These are phyloP conservation scores for Platyscapa corneri DNA, from an alignment of 1,140 invertebrate genomes.

Conservation along the genomic window DNA sequence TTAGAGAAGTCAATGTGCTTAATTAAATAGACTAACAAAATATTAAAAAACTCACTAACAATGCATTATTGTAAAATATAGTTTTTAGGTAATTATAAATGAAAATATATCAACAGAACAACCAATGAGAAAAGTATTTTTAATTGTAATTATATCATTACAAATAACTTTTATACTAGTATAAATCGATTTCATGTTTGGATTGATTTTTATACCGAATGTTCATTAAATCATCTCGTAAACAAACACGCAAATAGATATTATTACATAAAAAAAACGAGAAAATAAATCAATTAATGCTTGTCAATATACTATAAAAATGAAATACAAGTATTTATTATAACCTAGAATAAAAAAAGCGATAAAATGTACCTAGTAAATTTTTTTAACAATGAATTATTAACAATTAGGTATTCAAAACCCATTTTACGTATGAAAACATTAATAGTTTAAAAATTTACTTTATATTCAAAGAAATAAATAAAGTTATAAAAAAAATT, in stretches of 20 bases:
- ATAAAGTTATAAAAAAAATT: not conserved
- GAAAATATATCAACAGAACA: not conserved
- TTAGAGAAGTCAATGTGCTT: not conserved
- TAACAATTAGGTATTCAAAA: not conserved
- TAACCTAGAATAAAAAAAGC: not conserved
- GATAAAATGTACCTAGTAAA: not conserved
- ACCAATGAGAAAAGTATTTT: not conserved
- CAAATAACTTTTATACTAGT: not conserved
- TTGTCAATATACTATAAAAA: no score
- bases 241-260: constrained; percentile 17
- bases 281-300: no score
- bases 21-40: not conserved
- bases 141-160: constrained; percentile 13
- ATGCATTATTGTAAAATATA: not conserved
- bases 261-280: not conserved
- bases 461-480: not conserved
- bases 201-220: constrained; percentile 5
- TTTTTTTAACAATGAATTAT: not conserved
- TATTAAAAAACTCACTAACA: not conserved
- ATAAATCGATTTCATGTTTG: not conserved
- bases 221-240: not conserved
- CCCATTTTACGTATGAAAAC: no score
- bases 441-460: not conserved
- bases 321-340: not conserved
- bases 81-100: not conserved